Evolutionary conservation across 2,113 vertebrate species (phyloP), one percentile per base, ranked within the genome.

Genomic region (Oenanthe melanoleuca): DNA sequence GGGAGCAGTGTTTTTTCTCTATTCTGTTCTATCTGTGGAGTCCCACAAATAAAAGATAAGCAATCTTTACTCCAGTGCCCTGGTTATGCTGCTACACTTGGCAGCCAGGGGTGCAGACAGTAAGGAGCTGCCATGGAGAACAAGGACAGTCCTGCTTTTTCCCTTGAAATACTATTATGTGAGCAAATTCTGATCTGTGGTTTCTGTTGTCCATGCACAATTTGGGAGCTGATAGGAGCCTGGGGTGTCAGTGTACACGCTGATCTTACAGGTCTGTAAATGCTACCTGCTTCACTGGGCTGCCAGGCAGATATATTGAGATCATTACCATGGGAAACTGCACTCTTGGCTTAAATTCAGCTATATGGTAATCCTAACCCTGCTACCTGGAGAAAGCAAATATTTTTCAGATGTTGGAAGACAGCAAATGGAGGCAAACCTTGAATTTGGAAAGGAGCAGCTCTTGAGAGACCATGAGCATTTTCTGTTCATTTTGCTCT

Each of bases 171-270:
- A 5, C 12, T 50, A 2, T 44, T 64, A 11, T 40, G n/a, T 38
- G 42, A 67, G 22, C 26, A 53, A 53, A 23, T 12, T 60, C 56
- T 80, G 12, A 16, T 63, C 19, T 55, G 28, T 55, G 19, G 16
- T 56, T 92, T 75, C 53, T 74, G 10, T 25, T 57, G 16, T 23
- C 24, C 31, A 4, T 12, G 23, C 12, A 80, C 21, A 65, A 11
- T 63, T 2, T 56, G 13, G 52, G 73, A 71, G 33, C 3, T 24
- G 19, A 25, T 26, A 72, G 23, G 16, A 83, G 34, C 42, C 23
- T 6, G 12, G 38, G 38, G 4, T 14, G 34, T n/a, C 9, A 9
- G 8, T 10, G 42, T 5, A 4, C 1, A 8, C 12, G 66, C 19
- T 44, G 49, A 8, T 5, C 21, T 70, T 21, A 31, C 2, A 4